Evolutionary conservation across 2,888 invertebrate genomes (phyloP), one percentile per base, ranked within the genome.

Genomic region (Heliconius sara): DNA sequence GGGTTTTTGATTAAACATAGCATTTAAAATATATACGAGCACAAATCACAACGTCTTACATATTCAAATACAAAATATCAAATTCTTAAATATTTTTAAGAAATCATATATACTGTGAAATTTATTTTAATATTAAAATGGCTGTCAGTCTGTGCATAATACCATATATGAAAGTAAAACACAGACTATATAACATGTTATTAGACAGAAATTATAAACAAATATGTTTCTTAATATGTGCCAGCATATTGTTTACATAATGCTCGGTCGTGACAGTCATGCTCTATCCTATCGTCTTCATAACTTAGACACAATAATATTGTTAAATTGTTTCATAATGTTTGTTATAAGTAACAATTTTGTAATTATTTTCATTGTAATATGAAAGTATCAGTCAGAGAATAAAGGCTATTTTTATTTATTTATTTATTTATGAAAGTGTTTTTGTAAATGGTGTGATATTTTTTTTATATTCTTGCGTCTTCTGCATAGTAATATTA

Each of bases 231-330:
- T 57, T 72, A 72, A 52, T 72, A 72, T 34, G 27, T 43, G 71
- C 30, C 30, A 30, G 30, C 72, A n/a, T 52, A 68, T 68, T 75
- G 70, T 60, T 79, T 76, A 70, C 71, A 65, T 63, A 34, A 67
- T 70, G 57, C 60, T 77, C 70, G 47, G 43, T 74, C 73, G 67
- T 78, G 57, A 74, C 60, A 65, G 43, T 63, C 65, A 71, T 27
- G 65, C 77, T 70, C 43, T 70, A 76, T 39, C 27, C 65, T 39
- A 65, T 30, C 65, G 67, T 43, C 67, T 67, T 67, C 68, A 74
- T 16, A n/a, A 68, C 52, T 39, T 74, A 60, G 27, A 57, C 52
- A 74, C 25, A 52, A 67, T 73, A 39, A 57, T 67, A 67, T 74
- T 34, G 60, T 47, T 77, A 65, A 77, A 63, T 72, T 71, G 47